Evolutionary conservation across 2,113 vertebrate genomes (phyloP).

Genomic region (Xenopus borealis): DNA sequence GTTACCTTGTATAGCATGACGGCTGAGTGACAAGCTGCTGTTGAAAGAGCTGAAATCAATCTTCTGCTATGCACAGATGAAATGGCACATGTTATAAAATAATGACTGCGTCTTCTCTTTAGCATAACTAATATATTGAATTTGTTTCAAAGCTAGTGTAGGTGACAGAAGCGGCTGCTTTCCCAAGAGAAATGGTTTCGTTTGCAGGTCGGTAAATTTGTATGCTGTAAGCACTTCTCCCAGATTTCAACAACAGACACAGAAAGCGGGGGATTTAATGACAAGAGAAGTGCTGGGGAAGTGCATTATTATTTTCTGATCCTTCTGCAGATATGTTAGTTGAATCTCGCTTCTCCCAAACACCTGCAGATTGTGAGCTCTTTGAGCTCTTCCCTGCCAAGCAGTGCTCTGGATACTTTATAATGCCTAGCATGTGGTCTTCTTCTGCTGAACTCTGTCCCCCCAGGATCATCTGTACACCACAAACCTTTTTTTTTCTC

Average conservation of each 20-base stretch:
- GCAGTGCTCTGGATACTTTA: too few relatives aligned
- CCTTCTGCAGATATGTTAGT: too few relatives aligned
- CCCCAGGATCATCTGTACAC: too few relatives aligned
- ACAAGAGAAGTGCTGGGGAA: neutral
- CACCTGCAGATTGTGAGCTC: too few relatives aligned
- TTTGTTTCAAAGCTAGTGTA: neutral
- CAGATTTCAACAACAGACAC: neutral
- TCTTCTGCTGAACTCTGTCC: too few relatives aligned
- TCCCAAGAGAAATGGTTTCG: slow-evolving; percentile 3
- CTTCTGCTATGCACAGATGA: neutral
- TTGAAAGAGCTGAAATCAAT: neutral
- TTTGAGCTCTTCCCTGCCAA: too few relatives aligned
- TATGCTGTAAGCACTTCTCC: neutral
- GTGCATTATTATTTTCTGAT: too few relatives aligned
- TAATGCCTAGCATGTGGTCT: too few relatives aligned
- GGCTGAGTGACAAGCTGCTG: neutral
- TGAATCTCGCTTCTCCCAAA: too few relatives aligned
- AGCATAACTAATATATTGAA: neutral
- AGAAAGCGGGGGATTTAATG: slow-evolving; percentile 3
- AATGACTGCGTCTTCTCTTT: neutral
- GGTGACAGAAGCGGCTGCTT: neutral
- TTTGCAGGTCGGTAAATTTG: neutral
- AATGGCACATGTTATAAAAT: neutral
- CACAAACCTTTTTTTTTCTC: too few relatives aligned
- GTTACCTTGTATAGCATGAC: neutral